Conservation (phyloP, 2,888 invertebrate genomes). For the Ophion ellenae region DNA sequence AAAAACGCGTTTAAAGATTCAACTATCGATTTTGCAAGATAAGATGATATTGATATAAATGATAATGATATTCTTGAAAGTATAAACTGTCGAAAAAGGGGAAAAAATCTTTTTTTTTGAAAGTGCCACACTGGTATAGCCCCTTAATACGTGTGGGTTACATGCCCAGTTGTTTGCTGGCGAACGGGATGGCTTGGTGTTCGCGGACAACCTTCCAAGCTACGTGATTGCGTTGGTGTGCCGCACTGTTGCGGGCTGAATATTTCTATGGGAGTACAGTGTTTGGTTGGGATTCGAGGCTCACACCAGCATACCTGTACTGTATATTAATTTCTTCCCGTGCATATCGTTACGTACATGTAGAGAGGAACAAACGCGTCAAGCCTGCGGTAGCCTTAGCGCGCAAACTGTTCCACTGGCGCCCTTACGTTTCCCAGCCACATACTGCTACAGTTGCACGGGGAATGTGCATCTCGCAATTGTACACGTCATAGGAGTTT, state of each 20-base stretch:
- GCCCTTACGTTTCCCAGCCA: slow-evolving; percentile 16
- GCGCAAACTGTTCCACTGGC: not conserved
- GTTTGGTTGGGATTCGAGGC: slow-evolving; percentile 72
- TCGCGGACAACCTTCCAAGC: slow-evolving; percentile 6
- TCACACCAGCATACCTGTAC: not conserved
- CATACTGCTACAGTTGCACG: not conserved
- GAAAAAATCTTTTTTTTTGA: too few species aligned
- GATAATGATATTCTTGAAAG: too few species aligned
- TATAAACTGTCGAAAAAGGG: too few species aligned
- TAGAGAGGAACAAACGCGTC: not conserved
- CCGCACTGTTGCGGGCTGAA: slow-evolving; percentile 4
- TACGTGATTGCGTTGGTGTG: not conserved
- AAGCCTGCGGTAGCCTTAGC: not conserved
- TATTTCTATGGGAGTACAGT: slow-evolving; percentile 40
- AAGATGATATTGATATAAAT: too few species aligned
- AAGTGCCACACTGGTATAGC: too few species aligned
- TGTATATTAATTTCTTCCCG: not conserved
- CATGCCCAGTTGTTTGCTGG: slow-evolving; percentile 35
- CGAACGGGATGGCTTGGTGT: slow-evolving; percentile 45
- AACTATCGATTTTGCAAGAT: too few species aligned
- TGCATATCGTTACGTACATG: not conserved
- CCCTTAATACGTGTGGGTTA: slow-evolving; percentile 6
- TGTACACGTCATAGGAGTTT: not conserved
- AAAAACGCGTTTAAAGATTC: too few species aligned
- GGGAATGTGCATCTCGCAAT: slow-evolving; percentile 9